These are phyloP conservation scores for Drosophila willistoni DNA, from an alignment of 1,140 invertebrate genomes.

Conservation along the genomic window DNA sequence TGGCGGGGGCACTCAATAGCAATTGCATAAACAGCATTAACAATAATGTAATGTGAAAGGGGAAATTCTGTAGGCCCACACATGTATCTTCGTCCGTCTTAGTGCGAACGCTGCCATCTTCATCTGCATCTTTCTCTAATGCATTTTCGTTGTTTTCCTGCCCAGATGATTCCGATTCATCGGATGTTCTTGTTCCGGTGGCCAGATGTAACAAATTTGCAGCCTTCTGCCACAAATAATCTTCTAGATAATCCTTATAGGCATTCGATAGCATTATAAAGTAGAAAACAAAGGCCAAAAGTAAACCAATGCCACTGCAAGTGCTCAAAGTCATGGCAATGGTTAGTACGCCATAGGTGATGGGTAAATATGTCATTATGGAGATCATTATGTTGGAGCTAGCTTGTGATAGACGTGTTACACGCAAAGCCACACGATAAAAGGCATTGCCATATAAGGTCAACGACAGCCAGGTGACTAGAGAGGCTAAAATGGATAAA, in stretches of 20 bases:
- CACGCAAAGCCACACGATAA: constrained; percentile 54
- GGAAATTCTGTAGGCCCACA: constrained; percentile 70
- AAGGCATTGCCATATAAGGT: constrained; percentile 61
- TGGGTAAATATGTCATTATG: constrained; percentile 78
- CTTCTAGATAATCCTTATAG: constrained; percentile 90
- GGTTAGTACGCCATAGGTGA: constrained; percentile 75
- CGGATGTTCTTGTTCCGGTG: constrained; percentile 7
- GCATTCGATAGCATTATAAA: constrained; percentile 87
- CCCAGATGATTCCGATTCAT: background rate
- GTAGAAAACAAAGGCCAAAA: constrained; percentile 85
- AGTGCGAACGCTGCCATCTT: background rate
- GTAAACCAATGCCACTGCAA: constrained; percentile 83
- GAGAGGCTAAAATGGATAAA: constrained; percentile 47
- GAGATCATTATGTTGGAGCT: constrained; percentile 72
- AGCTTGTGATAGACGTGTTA: constrained; percentile 46
- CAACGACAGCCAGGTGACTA: constrained; percentile 58
- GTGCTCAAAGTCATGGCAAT: constrained; percentile 70
- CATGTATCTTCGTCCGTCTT: constrained; percentile 24
- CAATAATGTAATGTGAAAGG: constrained; percentile 86
- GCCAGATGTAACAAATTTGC: constrained; percentile 46
- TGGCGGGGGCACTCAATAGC: constrained; percentile 84
- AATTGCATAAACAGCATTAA: constrained; percentile 85
- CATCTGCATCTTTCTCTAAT: constrained; percentile 1
- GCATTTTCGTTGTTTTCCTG: background rate
- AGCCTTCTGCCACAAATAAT: constrained; percentile 85